Evolutionary conservation across 2,113 vertebrate species (phyloP), one percentile per base, ranked within the genome.

Genomic region (Gobiocypris rarus): DNA sequence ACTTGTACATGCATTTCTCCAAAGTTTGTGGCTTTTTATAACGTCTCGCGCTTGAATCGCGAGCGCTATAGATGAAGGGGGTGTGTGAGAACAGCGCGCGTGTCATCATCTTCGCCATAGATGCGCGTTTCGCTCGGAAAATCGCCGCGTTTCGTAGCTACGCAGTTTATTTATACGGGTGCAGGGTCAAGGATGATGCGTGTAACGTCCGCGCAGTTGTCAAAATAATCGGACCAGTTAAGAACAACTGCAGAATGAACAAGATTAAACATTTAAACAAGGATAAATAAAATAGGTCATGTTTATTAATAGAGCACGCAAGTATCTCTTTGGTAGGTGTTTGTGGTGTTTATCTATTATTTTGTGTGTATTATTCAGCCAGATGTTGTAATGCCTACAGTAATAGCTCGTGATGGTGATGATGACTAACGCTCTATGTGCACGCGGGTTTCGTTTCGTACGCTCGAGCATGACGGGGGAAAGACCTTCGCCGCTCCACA

Each of bases 91-190:
- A 38, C 38, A 14, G 38, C 3, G 81, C 56, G 54, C 67, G 76
- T 73, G 77, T 52, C 75, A 61, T 77, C 31, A 50, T 5, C 75
- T 52, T 77, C 50, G 59, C 67, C 48, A 26, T 81, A 56, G 24
- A 14, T 75, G 82, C 81, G 77, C 83, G 19, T 85, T 9, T 81
- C 31, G 14, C 54, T 79, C 28, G 14, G 24, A 54, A 77, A 26
- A 78, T 34, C 24, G 15, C 58, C 10, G 75, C 78, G 84, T 77
- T 76, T 73, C 41, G 81, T 48, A 78, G 91, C 90, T 93, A 88
- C 93, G 93, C 92, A 93, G 81, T 92, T 92, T 85, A 86, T 90
- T 84, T 89, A 86, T 50, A 75, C 83, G 82, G 74, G 59, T 48
- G 54, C 77, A 63, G 50, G 17, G 63, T 70, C 71, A 82, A 26